Evolutionary conservation across 2,113 vertebrate species (phyloP).

Genomic region (Ciconia maguari): DNA sequence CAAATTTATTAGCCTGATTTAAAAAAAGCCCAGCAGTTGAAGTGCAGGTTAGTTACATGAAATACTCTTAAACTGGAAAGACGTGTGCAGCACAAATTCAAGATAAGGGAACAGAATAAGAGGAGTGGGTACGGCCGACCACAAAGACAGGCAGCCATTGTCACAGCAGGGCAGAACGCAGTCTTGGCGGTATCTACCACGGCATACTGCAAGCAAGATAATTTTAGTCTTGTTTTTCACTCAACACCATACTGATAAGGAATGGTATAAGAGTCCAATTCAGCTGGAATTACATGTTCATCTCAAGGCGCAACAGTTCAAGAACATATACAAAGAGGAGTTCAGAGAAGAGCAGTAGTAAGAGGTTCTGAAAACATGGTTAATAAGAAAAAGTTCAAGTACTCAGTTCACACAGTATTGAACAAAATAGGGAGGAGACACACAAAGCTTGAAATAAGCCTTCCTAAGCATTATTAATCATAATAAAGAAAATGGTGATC

Average conservation of each 20-base stretch:
- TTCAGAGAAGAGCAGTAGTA: neutral
- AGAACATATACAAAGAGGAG: neutral
- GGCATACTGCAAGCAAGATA: neutral
- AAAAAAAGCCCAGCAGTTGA: neutral
- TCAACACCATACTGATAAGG: neutral
- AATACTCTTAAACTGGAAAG: neutral
- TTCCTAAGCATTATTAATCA: neutral
- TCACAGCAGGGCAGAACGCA: neutral
- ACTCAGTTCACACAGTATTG: neutral
- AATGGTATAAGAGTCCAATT: neutral
- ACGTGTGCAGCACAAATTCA: neutral
- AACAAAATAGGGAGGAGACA: neutral
- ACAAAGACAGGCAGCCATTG: neutral
- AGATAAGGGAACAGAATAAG: neutral
- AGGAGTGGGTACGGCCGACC: rapidly evolving
- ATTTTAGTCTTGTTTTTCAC: neutral
- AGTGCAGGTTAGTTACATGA: neutral
- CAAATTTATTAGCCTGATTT: neutral
- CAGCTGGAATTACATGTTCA: neutral
- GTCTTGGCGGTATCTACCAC: rapidly evolving
- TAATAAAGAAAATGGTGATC: neutral
- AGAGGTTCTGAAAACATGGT: neutral
- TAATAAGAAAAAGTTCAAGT: neutral
- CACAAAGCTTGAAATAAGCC: neutral
- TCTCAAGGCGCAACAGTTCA: neutral